phyloP scores from a whole-genome alignment of 2,797 vertebrate species.

The Sebastes miniatus region DNA sequence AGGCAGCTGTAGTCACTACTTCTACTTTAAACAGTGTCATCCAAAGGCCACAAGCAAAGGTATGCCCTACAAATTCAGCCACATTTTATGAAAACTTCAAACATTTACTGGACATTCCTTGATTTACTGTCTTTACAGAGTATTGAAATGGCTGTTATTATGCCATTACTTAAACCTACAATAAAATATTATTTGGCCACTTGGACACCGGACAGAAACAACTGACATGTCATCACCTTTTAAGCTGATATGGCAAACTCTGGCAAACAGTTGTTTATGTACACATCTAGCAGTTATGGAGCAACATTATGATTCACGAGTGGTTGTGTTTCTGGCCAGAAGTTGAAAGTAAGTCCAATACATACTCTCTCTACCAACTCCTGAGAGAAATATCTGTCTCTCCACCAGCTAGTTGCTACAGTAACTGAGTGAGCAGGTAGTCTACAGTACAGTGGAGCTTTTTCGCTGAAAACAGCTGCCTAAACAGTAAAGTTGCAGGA shows the following conservation, averaged over 20 bases:
- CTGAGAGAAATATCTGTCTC: neutral
- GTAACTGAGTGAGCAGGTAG: neutral
- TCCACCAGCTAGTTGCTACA: neutral
- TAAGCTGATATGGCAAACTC: too few species aligned
- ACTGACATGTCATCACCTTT: neutral
- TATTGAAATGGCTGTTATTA: neutral
- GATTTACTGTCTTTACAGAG: neutral
- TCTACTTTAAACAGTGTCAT: neutral
- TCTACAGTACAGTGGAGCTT: neutral
- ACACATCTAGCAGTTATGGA: neutral
- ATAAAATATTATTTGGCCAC: neutral
- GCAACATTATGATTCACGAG: neutral
- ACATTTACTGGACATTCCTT: neutral
- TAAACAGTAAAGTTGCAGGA: neutral
- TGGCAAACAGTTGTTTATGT: neutral
- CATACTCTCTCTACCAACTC: neutral
- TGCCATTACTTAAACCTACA: neutral
- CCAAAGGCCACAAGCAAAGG: neutral
- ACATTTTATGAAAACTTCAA: neutral
- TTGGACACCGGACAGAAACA: neutral
- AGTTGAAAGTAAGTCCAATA: neutral
- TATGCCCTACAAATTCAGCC: neutral
- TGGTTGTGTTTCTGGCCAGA: neutral
- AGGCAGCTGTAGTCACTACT: neutral
- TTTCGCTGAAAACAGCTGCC: neutral